A percentile compares a stretch with the other conserved stretches of the same genome.
Conservation (phyloP, 2,797 vertebrate species). For the Microhierax caerulescens region DNA sequence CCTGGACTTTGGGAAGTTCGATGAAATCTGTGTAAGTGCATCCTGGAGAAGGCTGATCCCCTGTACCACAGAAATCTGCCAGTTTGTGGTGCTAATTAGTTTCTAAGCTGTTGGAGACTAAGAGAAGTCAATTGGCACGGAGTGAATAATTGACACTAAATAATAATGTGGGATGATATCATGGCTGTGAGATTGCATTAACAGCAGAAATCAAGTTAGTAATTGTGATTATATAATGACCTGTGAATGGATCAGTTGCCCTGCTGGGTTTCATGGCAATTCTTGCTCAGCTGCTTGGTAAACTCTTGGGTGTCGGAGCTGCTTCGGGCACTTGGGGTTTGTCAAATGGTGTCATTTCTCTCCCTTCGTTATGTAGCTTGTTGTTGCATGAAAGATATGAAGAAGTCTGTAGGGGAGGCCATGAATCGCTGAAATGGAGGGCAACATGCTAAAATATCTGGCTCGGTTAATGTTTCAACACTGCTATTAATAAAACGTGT, state of each 20-base stretch:
- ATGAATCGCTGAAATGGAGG: not conserved
- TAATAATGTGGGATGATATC: not conserved
- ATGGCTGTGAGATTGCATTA: not conserved
- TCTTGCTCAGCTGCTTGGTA: not conserved
- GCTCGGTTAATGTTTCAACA: not conserved
- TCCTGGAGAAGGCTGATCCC: not conserved
- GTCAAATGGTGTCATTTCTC: not conserved
- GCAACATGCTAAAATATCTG: not conserved
- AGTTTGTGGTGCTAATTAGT: not conserved
- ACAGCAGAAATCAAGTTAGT: not conserved
- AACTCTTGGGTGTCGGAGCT: not conserved
- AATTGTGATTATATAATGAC: not conserved
- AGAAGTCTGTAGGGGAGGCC: not conserved
- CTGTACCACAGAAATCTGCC: rapidly evolving
- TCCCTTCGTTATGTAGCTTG: not conserved
- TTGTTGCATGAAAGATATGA: not conserved
- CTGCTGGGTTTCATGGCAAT: rapidly evolving
- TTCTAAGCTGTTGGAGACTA: not conserved
- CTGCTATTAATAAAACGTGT: not conserved
- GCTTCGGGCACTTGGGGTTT: not conserved
- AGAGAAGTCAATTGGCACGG: not conserved
- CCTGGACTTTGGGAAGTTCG: slow-evolving; percentile 91
- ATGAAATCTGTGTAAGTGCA: slow-evolving; percentile 90
- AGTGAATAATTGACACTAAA: not conserved
- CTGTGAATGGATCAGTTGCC: not conserved